Base-by-base conservation (phyloP, 2,797 vertebrate species). In the Ataeniobius toweri region DNA sequence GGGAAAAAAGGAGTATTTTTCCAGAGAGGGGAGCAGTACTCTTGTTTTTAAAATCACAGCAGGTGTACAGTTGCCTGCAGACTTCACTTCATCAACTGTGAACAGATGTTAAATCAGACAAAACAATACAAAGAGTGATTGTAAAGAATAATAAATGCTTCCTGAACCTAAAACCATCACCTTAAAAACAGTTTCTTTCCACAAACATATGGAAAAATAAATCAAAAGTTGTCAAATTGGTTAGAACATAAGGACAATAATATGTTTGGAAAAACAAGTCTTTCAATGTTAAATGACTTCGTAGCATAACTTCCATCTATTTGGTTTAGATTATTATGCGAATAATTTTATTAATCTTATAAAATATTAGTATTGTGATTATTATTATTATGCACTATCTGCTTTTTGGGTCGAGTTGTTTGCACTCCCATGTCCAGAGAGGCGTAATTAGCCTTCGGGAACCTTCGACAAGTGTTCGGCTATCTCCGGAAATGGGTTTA, bases 21-120 rank as follows among this genome's bases (percentile, higher is more conserved):
- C 71, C 71, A 61, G 76, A 51, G 72, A 78, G 55, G 16, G 44
- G 26, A 74, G 36, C 44, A 65, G 74, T 89, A 86, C 65, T 77
- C 39, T 59, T 48, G 53, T 56, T 74, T 89, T 85, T 83, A 89
- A 75, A 84, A 85, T 88, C 88, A 85, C 88, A 91, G 90, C 84
- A 87, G 87, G 90, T 90, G 86, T 67, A 72, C 51, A 28, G 71
- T 83, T 56, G 75, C 79, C 78, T 82, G 67, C 82, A 71, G 39
- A 71, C 89, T 89, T 31, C 31, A 31, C 31, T 31, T 31, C 31
- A 75, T 86, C 91, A 82, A 71, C 91, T 91, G 91, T 80, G 88
- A 90, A 87, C 91, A 93, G 90, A 90, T 92, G 93, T 88, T 55
- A 71, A 87, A 80, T 85, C 75, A 71, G 69, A 87, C 73, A 44